phyloP scores from a whole-genome alignment of 2,888 invertebrate genomes.

The Ornithoptera alexandrae region DNA sequence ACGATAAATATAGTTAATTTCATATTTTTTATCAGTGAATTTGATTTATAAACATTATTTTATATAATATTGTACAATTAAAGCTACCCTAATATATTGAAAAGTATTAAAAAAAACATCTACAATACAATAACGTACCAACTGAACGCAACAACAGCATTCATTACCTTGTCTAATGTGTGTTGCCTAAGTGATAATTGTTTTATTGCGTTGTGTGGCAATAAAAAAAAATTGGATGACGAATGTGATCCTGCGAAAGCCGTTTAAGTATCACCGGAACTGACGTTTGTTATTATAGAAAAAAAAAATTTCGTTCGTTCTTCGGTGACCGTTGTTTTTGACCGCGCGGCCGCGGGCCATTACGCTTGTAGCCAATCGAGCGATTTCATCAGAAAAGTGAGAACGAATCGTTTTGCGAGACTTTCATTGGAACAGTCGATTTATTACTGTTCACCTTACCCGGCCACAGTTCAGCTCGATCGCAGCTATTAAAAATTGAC shows the following conservation, averaged over 20 bases:
- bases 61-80: too few relatives aligned
- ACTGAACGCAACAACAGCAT: background rate
- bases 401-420: slow-evolving; percentile 42
- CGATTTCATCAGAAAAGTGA: slow-evolving; percentile 48
- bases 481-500: background rate
- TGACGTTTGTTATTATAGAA: slow-evolving; percentile 7
- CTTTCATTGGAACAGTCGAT: slow-evolving; percentile 40
- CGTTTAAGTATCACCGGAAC: background rate
- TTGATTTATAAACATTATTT: too few relatives aligned
- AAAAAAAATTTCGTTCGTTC: slow-evolving; percentile 2
- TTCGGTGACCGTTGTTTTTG: slow-evolving; percentile 7
- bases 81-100: too few relatives aligned
- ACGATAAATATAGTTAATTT: too few relatives aligned
- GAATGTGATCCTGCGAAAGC: background rate
- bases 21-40: too few relatives aligned
- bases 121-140: background rate
- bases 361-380: slow-evolving; percentile 35
- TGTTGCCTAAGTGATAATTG: background rate
- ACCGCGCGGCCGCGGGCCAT: slow-evolving; percentile 21
- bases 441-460: slow-evolving; percentile 30
- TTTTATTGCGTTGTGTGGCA: background rate
- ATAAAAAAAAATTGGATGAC: too few relatives aligned
- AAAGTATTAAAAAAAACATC: too few relatives aligned
- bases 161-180: background rate
- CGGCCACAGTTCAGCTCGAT: background rate